A percentile compares a stretch with the other conserved stretches of the same genome.
phyloP scores from a whole-genome alignment of 2,888 invertebrate species.

The Acholoe squamosa region DNA sequence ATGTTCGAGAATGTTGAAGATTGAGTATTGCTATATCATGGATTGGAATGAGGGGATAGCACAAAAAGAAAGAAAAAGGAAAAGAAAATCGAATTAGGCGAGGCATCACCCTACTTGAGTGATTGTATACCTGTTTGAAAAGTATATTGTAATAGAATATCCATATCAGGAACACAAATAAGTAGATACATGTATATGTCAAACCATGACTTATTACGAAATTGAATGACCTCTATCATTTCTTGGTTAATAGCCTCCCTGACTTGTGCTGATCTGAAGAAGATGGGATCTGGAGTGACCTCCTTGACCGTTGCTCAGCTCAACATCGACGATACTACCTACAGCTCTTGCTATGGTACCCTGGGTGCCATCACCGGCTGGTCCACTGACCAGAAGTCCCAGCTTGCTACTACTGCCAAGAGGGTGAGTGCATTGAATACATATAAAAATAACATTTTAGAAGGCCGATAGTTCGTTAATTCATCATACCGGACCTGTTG shows the following conservation, averaged over 20 bases:
- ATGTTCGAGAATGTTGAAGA: too few species aligned
- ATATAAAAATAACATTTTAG: background rate
- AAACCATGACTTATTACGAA: background rate
- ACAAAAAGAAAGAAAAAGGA: too few species aligned
- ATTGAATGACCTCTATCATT: background rate
- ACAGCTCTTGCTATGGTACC: conserved; percentile 71
- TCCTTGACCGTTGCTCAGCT: conserved; percentile 70
- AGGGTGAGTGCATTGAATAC: conserved; percentile 66
- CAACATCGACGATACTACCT: conserved; percentile 68
- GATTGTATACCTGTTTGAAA: too few species aligned
- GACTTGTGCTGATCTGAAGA: conserved; percentile 72
- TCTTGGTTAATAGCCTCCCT: conserved; percentile 67
- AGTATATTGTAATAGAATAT: background rate
- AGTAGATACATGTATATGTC: background rate
- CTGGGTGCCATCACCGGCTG: conserved; percentile 71
- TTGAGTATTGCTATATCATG: too few species aligned
- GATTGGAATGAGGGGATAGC: too few species aligned
- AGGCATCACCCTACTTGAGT: too few species aligned
- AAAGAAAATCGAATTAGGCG: too few species aligned
- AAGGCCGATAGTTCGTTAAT: too few species aligned
- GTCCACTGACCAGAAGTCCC: conserved; percentile 68
- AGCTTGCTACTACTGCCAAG: conserved; percentile 70
- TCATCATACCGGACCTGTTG: too few species aligned
- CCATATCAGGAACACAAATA: background rate
- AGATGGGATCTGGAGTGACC: conserved; percentile 71